Evolutionary conservation across 2,888 invertebrate genomes (phyloP), one percentile per base, ranked within the genome.

Genomic region (Oscheius sp.): DNA sequence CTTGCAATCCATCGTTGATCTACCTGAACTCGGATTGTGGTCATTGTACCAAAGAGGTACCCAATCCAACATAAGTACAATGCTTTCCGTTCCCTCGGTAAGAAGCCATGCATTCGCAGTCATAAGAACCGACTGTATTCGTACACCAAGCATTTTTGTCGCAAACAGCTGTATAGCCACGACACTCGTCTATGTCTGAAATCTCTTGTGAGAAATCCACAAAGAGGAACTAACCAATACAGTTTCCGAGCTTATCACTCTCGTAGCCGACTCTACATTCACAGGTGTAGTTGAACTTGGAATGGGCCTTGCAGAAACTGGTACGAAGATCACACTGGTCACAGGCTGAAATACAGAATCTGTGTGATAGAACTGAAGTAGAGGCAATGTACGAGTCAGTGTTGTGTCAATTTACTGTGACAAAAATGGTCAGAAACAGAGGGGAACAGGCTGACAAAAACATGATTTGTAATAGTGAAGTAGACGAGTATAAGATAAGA

Each of bases 151-250:
- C 84, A 50, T 87, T 86, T 59, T 78, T 73, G 65, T 84, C 83
- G 68, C 88, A 88, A 4, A 79, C 76, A n/a, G 79, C 80, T 33
- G 77, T 80, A 42, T 70, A 70, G 2, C 78, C 79, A 7, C 83
- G 79, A 58, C 88, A 88, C 65, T 88, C 88, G 74, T 88, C 86
- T 37, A 85, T 79, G 63, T 88, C 88, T 85, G 59, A 37, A 80
- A 59, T 21, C 7, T 33, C 29, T 3, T 21, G 4, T 66, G 29
- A 51, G 3, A 7, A 13, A 4, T 47, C 11, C 35, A 10, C 50
- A 9, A 47, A 10, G 2, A n/a, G 21, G n/a, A 42, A 73, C 79
- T 55, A 47, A 85, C 86, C 86, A 32, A 83, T 73, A 65, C 87
- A 87, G 63, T 86, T 84, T 53, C 79, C 86, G 72, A 79, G 76